Conservation (phyloP, 1,140 invertebrate genomes). For the Brachionus plicatilis region DNA sequence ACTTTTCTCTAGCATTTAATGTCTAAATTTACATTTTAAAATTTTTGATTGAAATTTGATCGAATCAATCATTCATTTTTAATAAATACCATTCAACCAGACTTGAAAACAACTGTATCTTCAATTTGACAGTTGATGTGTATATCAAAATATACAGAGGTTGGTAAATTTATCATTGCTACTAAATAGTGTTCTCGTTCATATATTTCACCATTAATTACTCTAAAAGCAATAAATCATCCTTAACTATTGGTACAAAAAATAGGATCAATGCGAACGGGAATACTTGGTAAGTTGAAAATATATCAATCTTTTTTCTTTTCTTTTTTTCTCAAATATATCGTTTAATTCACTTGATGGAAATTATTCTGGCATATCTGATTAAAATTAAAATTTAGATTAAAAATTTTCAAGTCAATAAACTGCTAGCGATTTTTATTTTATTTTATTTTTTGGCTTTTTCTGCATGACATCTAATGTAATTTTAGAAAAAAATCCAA, state of each 20-base stretch:
- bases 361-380: neutral
- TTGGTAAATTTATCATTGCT: neutral
- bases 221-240: neutral
- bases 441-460: neutral
- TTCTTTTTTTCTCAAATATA: neutral
- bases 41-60: neutral
- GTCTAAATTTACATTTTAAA: neutral
- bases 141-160: neutral
- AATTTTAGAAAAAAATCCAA: neutral
- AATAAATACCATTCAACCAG: neutral
- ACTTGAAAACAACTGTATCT: neutral
- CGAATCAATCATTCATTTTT: neutral
- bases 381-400: neutral
- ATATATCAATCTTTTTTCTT: neutral
- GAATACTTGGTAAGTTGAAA: neutral
- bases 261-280: neutral
- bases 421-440: neutral
- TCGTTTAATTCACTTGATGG: neutral
- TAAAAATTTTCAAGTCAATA: neutral
- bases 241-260: neutral
- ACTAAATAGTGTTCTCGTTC: neutral
- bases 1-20: neutral
- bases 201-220: neutral
- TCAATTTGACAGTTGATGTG: neutral
- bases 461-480: neutral